phyloP scores from a whole-genome alignment of 2,797 vertebrate species.

The Ciconia nigra region DNA sequence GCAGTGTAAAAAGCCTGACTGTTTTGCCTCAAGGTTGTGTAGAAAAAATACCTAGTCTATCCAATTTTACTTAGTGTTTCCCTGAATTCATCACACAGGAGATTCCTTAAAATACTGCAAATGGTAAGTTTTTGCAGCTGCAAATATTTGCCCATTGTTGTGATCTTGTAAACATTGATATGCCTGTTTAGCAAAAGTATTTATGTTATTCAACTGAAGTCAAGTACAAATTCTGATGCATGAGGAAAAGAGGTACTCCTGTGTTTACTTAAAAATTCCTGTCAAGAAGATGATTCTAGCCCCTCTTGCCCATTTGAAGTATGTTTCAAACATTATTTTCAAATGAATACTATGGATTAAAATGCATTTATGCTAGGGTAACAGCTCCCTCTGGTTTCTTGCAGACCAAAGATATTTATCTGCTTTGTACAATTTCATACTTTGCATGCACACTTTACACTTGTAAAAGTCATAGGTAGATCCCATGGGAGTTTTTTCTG shows the following conservation, averaged over 20 bases:
- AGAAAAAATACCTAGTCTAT: background rate
- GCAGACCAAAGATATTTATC: background rate
- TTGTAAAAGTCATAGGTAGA: background rate
- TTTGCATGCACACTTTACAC: background rate
- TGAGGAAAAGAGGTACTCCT: background rate
- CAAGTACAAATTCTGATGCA: background rate
- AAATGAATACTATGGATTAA: background rate
- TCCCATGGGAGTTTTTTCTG: background rate
- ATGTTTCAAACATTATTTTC: constrained; percentile 26
- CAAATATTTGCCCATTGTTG: constrained; percentile 9
- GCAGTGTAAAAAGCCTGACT: background rate
- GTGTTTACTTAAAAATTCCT: constrained; percentile 23
- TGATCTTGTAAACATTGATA: background rate
- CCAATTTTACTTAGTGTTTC: background rate
- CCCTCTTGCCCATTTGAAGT: background rate
- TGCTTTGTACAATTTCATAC: background rate
- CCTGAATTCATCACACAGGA: background rate
- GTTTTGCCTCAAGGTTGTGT: constrained; percentile 16
- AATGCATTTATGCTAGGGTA: background rate
- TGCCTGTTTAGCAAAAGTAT: background rate
- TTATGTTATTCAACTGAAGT: background rate
- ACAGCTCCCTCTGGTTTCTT: background rate
- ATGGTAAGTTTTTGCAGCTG: background rate
- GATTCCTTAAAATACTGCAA: background rate
- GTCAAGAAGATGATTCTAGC: background rate